Evolutionary conservation across 2,113 vertebrate species (phyloP), one percentile per base, ranked within the genome.

Genomic region (Hypomesus transpacificus): DNA sequence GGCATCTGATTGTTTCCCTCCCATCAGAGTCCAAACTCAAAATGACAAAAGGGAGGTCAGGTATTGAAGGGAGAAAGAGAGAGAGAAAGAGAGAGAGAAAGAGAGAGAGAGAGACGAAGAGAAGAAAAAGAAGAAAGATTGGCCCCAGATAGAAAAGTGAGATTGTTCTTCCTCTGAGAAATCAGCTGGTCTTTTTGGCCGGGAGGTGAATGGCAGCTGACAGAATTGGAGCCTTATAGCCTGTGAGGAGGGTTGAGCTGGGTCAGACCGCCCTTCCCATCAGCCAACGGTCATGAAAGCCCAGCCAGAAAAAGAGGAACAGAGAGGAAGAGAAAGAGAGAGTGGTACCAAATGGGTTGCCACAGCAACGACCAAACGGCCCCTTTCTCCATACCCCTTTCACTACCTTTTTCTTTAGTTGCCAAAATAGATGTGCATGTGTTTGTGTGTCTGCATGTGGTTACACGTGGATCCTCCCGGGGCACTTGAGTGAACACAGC

Each of bases 201-300:
- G 74, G 71, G 74, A 71, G 77, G 28, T 76, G 76, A 88, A 71
- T 77, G 76, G 75, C 75, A 80, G 70, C 71, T 78, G 82, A 85
- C 76, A 76, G 75, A 71, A 67, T 73, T 66, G 71, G 52, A 66
- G 7, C 20, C 52, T 31, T 34, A 53, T 24, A 66, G 71, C 62
- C 53, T 7, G 24, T 7, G 14, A 64, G 11, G 13, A n/a, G 59
- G 64, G 71, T 73, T 66, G 62, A 58, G 22, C 46, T 26, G 24
- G 73, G 66, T 75, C 73, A 66, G 46, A 51, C 59, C 56, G 28
- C 51, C 70, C 59, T 60, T 73, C 50, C 56, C 54, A 65, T 34
- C 68, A 69, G 57, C 39, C 46, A 28, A 57, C 39, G 20, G 21
- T 59, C 3, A 52, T 31, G 34, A 69, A 51, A 70, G 69, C 39